Percentiles rank a stretch among this genome's conserved stretches.
Conservation (phyloP, 2,113 vertebrate genomes). For the Pogona vitticeps region DNA sequence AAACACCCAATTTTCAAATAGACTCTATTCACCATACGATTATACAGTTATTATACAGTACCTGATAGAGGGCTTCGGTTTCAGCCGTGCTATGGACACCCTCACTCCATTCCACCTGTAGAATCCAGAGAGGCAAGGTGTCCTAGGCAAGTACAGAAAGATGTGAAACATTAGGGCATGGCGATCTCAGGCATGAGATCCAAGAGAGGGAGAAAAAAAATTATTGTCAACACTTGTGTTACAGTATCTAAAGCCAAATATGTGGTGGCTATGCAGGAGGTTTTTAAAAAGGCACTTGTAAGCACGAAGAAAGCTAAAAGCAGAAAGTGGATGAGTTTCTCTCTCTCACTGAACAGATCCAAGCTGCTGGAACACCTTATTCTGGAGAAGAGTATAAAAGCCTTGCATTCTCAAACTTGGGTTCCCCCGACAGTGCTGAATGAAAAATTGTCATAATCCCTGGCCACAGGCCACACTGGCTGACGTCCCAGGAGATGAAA, state of each 20-base stretch:
- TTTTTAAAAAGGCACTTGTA: too few relatives aligned
- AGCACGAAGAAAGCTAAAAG: too few relatives aligned
- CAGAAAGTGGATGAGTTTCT: too few relatives aligned
- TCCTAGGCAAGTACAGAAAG: slow-evolving; percentile 72
- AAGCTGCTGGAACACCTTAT: too few relatives aligned
- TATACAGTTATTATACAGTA: too few relatives aligned
- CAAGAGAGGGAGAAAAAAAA: not conserved
- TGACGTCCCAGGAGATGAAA: not conserved
- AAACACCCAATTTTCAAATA: not conserved
- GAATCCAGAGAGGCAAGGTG: slow-evolving; percentile 85
- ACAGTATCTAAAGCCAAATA: too few relatives aligned
- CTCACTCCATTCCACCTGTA: slow-evolving; percentile 88
- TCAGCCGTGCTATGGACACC: slow-evolving; percentile 73
- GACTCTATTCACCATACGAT: not conserved
- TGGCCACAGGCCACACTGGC: too few relatives aligned
- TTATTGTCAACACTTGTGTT: not conserved
- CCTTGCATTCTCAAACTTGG: not conserved
- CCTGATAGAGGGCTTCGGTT: slow-evolving; percentile 88
- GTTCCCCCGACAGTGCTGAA: not conserved
- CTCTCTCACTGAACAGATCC: too few relatives aligned
- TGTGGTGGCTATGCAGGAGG: too few relatives aligned
- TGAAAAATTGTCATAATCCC: too few relatives aligned
- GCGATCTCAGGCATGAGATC: not conserved
- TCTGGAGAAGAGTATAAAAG: not conserved
- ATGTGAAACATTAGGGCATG: slow-evolving; percentile 23